A percentile compares a stretch with the other conserved stretches of the same genome.
Evolutionary conservation across 2,888 invertebrate species (phyloP).

Genomic region (Timandra comae): DNA sequence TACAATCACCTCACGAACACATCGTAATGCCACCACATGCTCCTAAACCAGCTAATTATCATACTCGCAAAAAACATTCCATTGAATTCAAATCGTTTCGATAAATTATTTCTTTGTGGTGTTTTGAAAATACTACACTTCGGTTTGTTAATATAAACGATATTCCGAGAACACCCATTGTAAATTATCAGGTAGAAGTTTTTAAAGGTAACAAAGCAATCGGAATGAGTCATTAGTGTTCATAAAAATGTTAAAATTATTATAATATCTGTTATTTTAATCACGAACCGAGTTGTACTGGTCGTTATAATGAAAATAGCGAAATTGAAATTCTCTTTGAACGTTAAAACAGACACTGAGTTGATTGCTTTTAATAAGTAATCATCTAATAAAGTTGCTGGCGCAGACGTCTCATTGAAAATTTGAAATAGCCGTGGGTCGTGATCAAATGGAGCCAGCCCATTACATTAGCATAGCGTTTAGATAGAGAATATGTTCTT

Average conservation of each 20-base stretch:
- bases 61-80: neutral
- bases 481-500: slow-evolving; percentile 60
- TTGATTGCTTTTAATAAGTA: slow-evolving; percentile 25
- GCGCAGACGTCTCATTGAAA: slow-evolving; percentile 65
- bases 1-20: slow-evolving; percentile 9
- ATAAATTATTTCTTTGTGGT: neutral
- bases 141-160: too few species aligned
- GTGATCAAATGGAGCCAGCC: slow-evolving; percentile 68
- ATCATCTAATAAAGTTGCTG: slow-evolving; percentile 56
- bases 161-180: too few species aligned
- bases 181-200: too few species aligned
- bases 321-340: too few species aligned
- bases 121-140: neutral
- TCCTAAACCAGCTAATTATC: slow-evolving; percentile 21
- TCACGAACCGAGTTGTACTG: too few species aligned
- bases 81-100: neutral
- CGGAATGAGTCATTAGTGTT: too few species aligned
- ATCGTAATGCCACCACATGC: slow-evolving; percentile 15
- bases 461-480: slow-evolving; percentile 74
- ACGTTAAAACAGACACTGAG: too few species aligned
- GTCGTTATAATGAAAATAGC: too few species aligned
- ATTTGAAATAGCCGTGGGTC: slow-evolving; percentile 66
- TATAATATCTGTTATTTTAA: too few species aligned
- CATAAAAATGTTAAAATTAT: too few species aligned
- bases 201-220: too few species aligned